Base-by-base conservation (phyloP, 1,140 invertebrate species). In the Mizuhopecten yessoensis region DNA sequence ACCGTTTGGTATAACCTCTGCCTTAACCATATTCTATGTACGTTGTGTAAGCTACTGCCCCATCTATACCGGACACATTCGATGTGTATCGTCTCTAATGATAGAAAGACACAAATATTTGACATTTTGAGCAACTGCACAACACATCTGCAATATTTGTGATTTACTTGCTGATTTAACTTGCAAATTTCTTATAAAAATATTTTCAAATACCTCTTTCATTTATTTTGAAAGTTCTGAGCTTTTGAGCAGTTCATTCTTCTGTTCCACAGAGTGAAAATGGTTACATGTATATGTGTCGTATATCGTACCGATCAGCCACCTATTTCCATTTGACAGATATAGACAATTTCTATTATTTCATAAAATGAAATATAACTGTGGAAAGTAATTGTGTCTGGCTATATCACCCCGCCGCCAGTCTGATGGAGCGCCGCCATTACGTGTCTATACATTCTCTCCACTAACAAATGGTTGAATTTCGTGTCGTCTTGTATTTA, bases 291-390 rank as follows among this genome's bases (percentile, higher is more conserved):
- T n/a, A n/a, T n/a, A n/a, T n/a, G n/a, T 29, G 57, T 23, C 29
- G 29, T 75, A 29, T 75, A 75, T 75, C 23, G n/a, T 75, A 75
- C 23, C 57, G n/a, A 75, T 75, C 23, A 75, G 29, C 57, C n/a
- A n/a, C 23, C 57, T 75, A 2, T 75, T 75, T 75, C 57, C 5
- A 75, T 75, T 57, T 29, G 57, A 75, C 57, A 75, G 57, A 75
- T 29, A 75, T 5, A 75, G 20, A 75, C 57, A 75, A 75, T 75
- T 75, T 75, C 57, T 75, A 75, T 75, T 75, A 75, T 75, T 75
- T 75, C n/a, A 75, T 75, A 75, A 75, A 29, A 75, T 75, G 57
- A 75, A 75, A 75, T 75, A 75, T 75, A 75, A 29, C 57, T 75
- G 57, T 75, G 5, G 57, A 75, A 29, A 75, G 5, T 75, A n/a